Percentiles rank a stretch among this genome's conserved stretches.
phyloP scores from a whole-genome alignment of 2,797 vertebrate species.

The Clamator glandarius region DNA sequence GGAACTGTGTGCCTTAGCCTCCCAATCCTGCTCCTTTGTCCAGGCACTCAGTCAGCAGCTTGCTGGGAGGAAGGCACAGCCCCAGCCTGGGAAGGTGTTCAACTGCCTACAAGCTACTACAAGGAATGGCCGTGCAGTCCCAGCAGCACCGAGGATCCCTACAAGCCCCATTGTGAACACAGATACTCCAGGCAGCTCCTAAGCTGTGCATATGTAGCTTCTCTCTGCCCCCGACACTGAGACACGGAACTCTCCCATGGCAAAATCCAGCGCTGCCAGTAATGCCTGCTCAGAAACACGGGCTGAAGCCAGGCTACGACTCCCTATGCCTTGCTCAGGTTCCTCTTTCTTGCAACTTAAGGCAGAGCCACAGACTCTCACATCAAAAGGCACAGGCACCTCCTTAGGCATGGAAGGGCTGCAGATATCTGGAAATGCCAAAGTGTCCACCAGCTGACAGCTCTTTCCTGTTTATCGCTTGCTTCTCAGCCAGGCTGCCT shows the following conservation, averaged over 20 bases:
- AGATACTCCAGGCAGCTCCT: not conserved
- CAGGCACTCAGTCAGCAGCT: not conserved
- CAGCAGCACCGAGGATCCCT: not conserved
- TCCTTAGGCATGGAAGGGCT: not conserved
- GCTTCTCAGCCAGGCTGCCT: not conserved
- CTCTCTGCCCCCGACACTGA: not conserved
- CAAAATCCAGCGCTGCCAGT: not conserved
- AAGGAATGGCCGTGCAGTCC: not conserved
- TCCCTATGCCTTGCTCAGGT: fast-evolving
- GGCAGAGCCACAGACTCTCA: not conserved
- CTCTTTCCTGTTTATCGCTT: not conserved
- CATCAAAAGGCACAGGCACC: not conserved
- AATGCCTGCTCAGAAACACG: not conserved
- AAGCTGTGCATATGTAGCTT: fast-evolving
- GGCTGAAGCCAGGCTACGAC: not conserved
- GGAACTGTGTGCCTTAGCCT: not conserved
- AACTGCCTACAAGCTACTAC: not conserved
- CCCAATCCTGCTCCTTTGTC: not conserved
- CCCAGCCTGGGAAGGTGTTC: not conserved
- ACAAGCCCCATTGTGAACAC: fast-evolving
- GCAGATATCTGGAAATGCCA: not conserved
- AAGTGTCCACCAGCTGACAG: not conserved
- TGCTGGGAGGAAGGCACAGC: not conserved
- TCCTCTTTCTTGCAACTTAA: not conserved
- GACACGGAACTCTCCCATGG: not conserved